phyloP scores from a whole-genome alignment of 2,888 invertebrate species.

The Acanthosoma haemorrhoidale region DNA sequence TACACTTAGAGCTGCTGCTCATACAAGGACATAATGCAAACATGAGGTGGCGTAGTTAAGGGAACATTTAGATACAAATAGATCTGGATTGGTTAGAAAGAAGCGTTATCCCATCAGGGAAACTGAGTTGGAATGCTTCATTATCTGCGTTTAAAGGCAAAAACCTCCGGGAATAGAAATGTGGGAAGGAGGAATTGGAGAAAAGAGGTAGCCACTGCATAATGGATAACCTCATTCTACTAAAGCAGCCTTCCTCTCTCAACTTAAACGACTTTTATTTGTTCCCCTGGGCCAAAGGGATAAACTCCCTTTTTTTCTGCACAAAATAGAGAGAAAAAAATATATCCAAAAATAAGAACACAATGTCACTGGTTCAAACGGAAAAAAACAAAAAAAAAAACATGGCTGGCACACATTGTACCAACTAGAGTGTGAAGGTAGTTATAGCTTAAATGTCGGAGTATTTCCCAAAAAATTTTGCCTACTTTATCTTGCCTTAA shows the following conservation, averaged over 20 bases:
- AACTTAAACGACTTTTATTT: constrained; percentile 27
- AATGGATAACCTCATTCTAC: constrained; percentile 21
- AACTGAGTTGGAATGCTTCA: too few species aligned
- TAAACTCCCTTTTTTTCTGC: not conserved
- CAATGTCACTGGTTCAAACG: not conserved
- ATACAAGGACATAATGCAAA: too few species aligned
- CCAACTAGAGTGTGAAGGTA: constrained; percentile 13
- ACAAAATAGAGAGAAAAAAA: not conserved
- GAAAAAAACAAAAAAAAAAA: too few species aligned
- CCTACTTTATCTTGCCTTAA: constrained; percentile 3
- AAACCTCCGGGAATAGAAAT: not conserved
- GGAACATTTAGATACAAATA: too few species aligned
- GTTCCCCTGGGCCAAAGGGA: constrained; percentile 5
- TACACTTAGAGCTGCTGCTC: too few species aligned
- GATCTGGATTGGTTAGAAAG: too few species aligned
- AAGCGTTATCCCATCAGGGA: too few species aligned
- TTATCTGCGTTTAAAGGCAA: not conserved
- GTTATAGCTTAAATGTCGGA: constrained; percentile 22
- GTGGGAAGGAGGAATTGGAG: not conserved
- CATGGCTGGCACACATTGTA: constrained; percentile 4
- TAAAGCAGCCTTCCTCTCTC: constrained; percentile 18
- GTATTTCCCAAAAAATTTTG: not conserved
- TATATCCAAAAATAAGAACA: not conserved
- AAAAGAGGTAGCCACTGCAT: constrained; percentile 13
- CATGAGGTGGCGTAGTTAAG: too few species aligned